phyloP scores from a whole-genome alignment of 2,888 invertebrate species.

The Poecilus cupreus region DNA sequence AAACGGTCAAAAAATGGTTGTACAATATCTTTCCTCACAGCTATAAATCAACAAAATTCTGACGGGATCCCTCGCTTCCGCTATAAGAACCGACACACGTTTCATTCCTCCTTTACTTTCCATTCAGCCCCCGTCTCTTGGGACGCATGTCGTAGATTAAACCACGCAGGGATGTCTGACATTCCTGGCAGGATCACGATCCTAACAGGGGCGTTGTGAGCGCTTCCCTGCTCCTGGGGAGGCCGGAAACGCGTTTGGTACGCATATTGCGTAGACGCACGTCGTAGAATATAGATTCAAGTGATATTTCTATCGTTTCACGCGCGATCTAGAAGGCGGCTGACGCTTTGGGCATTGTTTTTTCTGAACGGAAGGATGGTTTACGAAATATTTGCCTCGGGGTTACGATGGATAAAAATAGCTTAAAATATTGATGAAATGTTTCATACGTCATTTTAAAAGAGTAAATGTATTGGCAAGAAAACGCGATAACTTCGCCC shows the following conservation, averaged over 20 bases:
- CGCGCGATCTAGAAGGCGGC: too few species aligned
- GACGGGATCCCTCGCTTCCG: background rate
- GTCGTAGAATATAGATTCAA: slow-evolving; percentile 11
- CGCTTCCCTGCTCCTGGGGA: background rate
- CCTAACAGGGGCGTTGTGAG: background rate
- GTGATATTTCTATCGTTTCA: too few species aligned
- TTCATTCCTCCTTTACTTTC: background rate
- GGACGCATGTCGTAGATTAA: background rate
- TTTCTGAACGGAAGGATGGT: too few species aligned
- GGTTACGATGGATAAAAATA: too few species aligned
- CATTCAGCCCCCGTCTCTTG: background rate
- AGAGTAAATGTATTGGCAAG: too few species aligned
- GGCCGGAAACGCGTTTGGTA: slow-evolving; percentile 6
- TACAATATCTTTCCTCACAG: background rate
- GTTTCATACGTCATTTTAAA: too few species aligned
- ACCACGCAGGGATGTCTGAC: background rate
- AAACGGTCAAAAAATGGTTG: background rate
- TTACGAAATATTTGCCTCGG: too few species aligned
- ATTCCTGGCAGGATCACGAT: background rate
- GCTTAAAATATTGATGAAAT: too few species aligned
- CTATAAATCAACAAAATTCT: slow-evolving; percentile 14
- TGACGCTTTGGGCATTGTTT: too few species aligned
- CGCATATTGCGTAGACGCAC: slow-evolving; percentile 6
- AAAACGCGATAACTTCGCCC: too few species aligned
- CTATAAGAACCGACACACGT: background rate